These are phyloP conservation scores for Dromococcyx pavoninus DNA, from an alignment of 2,797 vertebrate genomes.

Conservation along the genomic window DNA sequence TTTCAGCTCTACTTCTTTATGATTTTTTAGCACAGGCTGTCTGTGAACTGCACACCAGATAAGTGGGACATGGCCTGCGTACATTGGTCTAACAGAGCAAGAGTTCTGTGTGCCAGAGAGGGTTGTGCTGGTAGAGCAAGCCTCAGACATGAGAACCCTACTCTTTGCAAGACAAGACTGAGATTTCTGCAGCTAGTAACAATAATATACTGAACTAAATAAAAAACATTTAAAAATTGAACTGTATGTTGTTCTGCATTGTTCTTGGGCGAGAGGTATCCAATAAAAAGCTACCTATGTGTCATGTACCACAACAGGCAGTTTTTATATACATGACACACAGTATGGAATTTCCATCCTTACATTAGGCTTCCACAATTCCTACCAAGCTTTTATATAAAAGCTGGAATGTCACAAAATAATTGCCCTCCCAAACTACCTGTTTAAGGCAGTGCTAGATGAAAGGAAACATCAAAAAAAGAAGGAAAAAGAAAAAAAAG, in stretches of 20 bases:
- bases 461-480: background rate
- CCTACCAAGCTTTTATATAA: background rate
- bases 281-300: background rate
- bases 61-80: rapidly evolving
- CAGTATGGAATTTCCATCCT: background rate
- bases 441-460: background rate
- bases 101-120: background rate
- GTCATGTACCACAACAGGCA: background rate
- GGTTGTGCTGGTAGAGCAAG: background rate
- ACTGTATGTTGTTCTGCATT: background rate
- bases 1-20: background rate
- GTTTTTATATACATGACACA: background rate
- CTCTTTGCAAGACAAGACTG: background rate
- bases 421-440: background rate
- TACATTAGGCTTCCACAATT: background rate
- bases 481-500: too few relatives aligned
- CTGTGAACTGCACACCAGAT: background rate
- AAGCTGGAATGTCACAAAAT: background rate
- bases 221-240: background rate
- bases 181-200: background rate
- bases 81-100: background rate
- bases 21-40: background rate
- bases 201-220: background rate
- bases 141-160: background rate
- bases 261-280: background rate